These are phyloP conservation scores for Metacarcinus magister DNA, from an alignment of 2,888 invertebrate genomes.

Conservation along the genomic window DNA sequence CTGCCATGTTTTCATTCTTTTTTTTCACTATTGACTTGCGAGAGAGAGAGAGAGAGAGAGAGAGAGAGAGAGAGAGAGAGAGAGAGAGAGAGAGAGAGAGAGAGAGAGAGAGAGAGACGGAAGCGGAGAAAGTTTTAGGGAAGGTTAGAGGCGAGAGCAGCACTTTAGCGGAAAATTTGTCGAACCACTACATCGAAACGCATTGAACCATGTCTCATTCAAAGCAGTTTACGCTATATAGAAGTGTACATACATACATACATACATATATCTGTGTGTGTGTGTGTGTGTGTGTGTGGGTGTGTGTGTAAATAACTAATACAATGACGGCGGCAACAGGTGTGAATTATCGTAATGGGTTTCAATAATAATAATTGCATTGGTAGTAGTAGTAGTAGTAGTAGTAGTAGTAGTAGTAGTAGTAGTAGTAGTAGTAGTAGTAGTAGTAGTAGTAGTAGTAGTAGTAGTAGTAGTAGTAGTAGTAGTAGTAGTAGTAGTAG, in stretches of 20 bases:
- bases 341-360: background rate
- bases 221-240: background rate
- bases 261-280: background rate
- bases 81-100: slow-evolving; percentile 48
- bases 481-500: background rate
- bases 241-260: too few species aligned
- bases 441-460: background rate
- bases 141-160: slow-evolving; percentile 31
- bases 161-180: background rate
- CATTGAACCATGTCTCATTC: background rate
- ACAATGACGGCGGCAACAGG: background rate
- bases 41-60: slow-evolving; percentile 22
- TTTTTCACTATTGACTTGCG: background rate
- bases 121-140: background rate
- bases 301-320: background rate
- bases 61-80: slow-evolving; percentile 48
- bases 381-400: background rate
- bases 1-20: background rate
- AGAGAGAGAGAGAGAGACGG: slow-evolving; percentile 1
- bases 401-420: background rate
- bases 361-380: background rate
- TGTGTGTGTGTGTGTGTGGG: background rate
- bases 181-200: background rate
- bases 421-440: background rate
- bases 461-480: background rate